Percentiles rank a stretch among this genome's conserved stretches.
Evolutionary conservation across 2,797 vertebrate genomes (phyloP).

Genomic region (Eidolon dupreanum): DNA sequence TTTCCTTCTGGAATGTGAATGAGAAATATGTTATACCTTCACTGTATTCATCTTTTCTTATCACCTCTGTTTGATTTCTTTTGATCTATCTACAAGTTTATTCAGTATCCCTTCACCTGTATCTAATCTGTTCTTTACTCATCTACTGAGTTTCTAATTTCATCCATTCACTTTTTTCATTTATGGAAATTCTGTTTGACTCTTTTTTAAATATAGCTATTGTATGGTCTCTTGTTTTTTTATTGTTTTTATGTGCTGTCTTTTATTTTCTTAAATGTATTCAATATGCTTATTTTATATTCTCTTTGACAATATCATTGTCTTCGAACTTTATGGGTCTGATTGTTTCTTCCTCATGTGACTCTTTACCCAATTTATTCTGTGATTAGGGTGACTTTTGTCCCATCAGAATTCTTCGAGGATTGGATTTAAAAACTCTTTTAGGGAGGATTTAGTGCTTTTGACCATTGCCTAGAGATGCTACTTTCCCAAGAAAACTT

Average conservation of each 20-base stretch:
- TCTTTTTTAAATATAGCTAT: background rate
- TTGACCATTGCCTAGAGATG: background rate
- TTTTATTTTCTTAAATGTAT: background rate
- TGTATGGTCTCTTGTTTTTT: background rate
- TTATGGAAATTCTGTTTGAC: background rate
- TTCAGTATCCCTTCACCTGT: background rate
- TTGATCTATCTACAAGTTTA: background rate
- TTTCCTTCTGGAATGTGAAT: background rate
- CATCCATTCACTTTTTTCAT: background rate
- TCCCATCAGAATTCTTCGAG: background rate
- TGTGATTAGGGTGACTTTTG: background rate
- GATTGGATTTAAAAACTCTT: background rate
- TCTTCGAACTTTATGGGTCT: background rate
- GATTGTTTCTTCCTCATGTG: background rate
- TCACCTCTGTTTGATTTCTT: background rate
- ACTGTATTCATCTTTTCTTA: background rate
- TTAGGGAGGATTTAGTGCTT: background rate
- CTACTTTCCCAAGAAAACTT: background rate
- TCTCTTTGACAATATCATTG: background rate
- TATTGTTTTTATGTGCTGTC: background rate
- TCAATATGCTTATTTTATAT: background rate
- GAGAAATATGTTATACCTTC: background rate
- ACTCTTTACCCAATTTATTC: background rate
- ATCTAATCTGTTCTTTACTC: background rate
- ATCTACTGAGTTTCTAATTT: slow-evolving; percentile 17